phyloP scores from a whole-genome alignment of 2,888 invertebrate species.

The Mechanitis messenoides region DNA sequence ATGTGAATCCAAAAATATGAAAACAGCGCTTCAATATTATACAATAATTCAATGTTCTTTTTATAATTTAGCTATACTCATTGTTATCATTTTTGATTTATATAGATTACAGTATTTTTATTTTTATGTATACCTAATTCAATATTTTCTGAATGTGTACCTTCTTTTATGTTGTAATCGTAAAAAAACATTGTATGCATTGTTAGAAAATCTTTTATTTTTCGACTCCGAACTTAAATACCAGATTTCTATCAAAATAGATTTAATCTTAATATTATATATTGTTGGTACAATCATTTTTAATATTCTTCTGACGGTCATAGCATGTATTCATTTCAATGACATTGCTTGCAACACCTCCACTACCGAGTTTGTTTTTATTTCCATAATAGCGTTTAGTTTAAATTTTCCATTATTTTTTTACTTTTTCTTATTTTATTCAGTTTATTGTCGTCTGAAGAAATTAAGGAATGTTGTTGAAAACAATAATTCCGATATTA shows the following conservation, averaged over 20 bases:
- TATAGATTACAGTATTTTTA: background rate
- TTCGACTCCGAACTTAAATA: constrained; percentile 1
- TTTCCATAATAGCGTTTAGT: background rate
- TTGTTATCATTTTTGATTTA: constrained; percentile 2
- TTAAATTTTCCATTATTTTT: constrained; percentile 13
- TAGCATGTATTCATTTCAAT: background rate
- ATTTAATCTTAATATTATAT: background rate
- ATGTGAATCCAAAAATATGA: background rate
- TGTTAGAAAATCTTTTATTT: constrained; percentile 6
- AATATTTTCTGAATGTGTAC: constrained; percentile 4
- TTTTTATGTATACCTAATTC: background rate
- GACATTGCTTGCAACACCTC: background rate
- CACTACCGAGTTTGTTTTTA: background rate
- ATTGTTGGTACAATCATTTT: background rate
- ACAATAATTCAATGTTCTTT: background rate
- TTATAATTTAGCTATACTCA: background rate
- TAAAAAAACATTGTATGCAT: constrained; percentile 2
- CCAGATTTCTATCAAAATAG: background rate
- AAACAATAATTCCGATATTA: background rate
- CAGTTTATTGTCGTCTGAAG: constrained; percentile 13
- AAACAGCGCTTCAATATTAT: background rate
- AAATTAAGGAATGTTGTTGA: background rate
- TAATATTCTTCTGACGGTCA: background rate
- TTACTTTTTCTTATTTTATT: constrained; percentile 18
- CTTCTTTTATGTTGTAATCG: constrained; percentile 2